phyloP scores from a whole-genome alignment of 2,888 invertebrate species.

The Drosophila formosana region DNA sequence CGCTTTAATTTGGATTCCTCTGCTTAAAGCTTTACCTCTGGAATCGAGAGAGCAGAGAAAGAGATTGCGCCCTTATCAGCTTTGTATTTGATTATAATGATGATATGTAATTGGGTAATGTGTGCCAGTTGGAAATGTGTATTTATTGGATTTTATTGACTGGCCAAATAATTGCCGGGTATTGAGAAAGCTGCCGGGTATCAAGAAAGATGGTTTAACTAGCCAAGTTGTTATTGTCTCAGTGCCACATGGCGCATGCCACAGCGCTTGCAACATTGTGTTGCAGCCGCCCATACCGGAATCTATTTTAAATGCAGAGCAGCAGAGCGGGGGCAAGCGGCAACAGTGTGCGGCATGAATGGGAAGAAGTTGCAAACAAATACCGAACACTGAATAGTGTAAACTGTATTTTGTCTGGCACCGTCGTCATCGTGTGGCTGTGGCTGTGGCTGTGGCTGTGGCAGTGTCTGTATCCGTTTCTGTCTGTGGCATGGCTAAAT shows the following conservation, averaged over 20 bases:
- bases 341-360: conserved; percentile 63
- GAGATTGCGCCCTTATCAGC: no score
- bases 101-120: no score
- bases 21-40: no score
- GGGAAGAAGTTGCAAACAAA: conserved; percentile 51
- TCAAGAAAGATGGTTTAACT: not conserved
- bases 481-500: conserved; percentile 52
- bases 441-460: no score
- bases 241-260: conserved; percentile 7
- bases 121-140: no score
- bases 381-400: not conserved
- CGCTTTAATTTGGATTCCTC: no score
- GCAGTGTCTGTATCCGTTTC: not conserved
- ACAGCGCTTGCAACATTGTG: conserved; percentile 19
- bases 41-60: no score
- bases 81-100: no score
- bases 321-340: conserved; percentile 9
- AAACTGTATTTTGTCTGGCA: not conserved
- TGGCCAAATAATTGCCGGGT: no score
- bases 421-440: not conserved
- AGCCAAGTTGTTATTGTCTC: not conserved
- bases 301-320: conserved; percentile 62
- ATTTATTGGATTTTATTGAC: no score
- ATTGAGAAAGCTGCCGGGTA: not conserved
- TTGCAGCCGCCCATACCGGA: conserved; percentile 20